Evolutionary conservation across 2,888 invertebrate genomes (phyloP).

Genomic region (Caenorhabditis drosophilae): DNA sequence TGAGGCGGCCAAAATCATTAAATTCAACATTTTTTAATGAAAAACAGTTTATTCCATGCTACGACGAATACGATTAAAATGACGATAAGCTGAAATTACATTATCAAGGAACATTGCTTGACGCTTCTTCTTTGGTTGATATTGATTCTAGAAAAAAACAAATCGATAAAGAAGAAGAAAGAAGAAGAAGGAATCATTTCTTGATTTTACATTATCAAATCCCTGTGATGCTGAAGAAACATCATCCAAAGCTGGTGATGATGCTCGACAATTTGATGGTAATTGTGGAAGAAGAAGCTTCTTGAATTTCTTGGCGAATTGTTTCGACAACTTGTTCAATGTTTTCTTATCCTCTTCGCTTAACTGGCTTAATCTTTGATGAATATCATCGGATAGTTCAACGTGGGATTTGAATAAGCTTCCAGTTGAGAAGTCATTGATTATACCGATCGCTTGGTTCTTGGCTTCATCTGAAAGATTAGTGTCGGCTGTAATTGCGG

Average conservation of each 20-base stretch:
- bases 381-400: no score
- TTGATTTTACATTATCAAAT: conserved; percentile 18
- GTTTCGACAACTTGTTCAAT: conserved; percentile 31
- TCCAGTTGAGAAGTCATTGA: conserved; percentile 24
- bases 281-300: conserved; percentile 20
- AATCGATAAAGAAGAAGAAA: neutral
- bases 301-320: conserved; percentile 35
- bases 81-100: conserved; percentile 23
- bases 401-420: conserved; percentile 15
- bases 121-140: conserved; percentile 14
- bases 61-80: neutral
- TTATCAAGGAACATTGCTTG: conserved; percentile 25
- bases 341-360: conserved; percentile 25
- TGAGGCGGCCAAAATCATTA: no score
- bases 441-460: conserved; percentile 5
- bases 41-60: neutral
- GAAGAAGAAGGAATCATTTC: neutral
- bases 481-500: conserved; percentile 16
- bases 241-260: neutral
- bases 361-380: no score
- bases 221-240: conserved; percentile 12
- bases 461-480: conserved; percentile 22
- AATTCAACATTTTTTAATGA: neutral
- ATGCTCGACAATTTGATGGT: conserved; percentile 13
- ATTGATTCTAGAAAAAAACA: conserved; percentile 11